A percentile compares a stretch with the other conserved stretches of the same genome.
Evolutionary conservation across 2,797 vertebrate genomes (phyloP).

Genomic region (Channallabes apus): DNA sequence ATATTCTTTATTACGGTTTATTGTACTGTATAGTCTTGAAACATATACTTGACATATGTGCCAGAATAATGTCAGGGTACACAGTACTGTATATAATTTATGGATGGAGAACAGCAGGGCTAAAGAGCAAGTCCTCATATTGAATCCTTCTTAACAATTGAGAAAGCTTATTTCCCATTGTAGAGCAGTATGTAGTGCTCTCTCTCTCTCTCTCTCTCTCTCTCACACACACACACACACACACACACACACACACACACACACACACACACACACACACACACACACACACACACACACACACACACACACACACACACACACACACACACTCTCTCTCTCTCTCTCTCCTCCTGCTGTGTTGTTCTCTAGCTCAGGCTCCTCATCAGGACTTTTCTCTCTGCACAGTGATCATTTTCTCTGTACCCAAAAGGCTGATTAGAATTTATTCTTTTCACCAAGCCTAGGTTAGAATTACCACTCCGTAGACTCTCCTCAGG

Average conservation of each 20-base stretch:
- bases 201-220: neutral
- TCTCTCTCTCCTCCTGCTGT: slow-evolving; percentile 6
- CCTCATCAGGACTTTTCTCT: slow-evolving; percentile 43
- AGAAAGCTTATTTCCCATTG: slow-evolving; percentile 13
- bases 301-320: neutral
- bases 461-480: slow-evolving; percentile 27
- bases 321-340: too few species aligned
- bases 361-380: slow-evolving; percentile 34
- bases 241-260: neutral
- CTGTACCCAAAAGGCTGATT: slow-evolving; percentile 49
- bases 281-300: neutral
- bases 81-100: neutral
- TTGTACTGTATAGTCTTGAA: neutral
- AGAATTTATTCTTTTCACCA: slow-evolving; percentile 34
- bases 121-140: neutral
- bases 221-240: neutral
- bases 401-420: slow-evolving; percentile 36
- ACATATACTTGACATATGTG: slow-evolving; percentile 7
- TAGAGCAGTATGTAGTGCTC: neutral
- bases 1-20: neutral
- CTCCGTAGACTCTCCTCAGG: slow-evolving; percentile 40
- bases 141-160: slow-evolving; percentile 1
- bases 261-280: neutral
- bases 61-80: neutral
- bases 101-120: slow-evolving; percentile 12